phyloP scores from a whole-genome alignment of 1,140 invertebrate genomes.

The Eurosta solidaginis region DNA sequence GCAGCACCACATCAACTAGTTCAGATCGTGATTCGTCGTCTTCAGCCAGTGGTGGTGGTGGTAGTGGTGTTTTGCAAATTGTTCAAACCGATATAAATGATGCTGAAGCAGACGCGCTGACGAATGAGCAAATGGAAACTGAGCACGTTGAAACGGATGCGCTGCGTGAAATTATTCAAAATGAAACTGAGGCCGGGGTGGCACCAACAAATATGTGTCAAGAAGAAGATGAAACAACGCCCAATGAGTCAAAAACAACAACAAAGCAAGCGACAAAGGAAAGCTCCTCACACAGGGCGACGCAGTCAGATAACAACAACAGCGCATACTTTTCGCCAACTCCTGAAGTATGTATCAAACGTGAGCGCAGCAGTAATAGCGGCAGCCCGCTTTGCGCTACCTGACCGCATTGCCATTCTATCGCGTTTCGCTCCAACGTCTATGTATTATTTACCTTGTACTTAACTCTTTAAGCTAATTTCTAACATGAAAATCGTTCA shows the following conservation, averaged over 20 bases:
- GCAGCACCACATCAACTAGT: slow-evolving; percentile 36
- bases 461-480: too few species aligned
- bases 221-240: not conserved
- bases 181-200: not conserved
- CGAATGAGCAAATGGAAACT: not conserved
- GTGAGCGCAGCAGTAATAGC: not conserved
- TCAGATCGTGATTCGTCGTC: slow-evolving; percentile 31
- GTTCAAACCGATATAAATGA: slow-evolving; percentile 10
- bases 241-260: not conserved
- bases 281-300: not conserved
- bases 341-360: not conserved
- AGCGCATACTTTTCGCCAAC: not conserved
- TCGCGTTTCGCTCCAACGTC: not conserved
- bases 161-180: not conserved
- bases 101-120: slow-evolving; percentile 7
- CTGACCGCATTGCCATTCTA: not conserved
- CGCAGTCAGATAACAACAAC: not conserved
- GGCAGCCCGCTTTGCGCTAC: slow-evolving; percentile 12
- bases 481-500: too few species aligned
- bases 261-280: not conserved
- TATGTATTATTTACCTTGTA: too few species aligned
- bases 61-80: slow-evolving; percentile 24
- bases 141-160: not conserved
- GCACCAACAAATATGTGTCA: not conserved
- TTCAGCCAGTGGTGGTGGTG: slow-evolving; percentile 26